Conservation (phyloP, 2,888 invertebrate genomes). For the Halictus quadricinctus region DNA sequence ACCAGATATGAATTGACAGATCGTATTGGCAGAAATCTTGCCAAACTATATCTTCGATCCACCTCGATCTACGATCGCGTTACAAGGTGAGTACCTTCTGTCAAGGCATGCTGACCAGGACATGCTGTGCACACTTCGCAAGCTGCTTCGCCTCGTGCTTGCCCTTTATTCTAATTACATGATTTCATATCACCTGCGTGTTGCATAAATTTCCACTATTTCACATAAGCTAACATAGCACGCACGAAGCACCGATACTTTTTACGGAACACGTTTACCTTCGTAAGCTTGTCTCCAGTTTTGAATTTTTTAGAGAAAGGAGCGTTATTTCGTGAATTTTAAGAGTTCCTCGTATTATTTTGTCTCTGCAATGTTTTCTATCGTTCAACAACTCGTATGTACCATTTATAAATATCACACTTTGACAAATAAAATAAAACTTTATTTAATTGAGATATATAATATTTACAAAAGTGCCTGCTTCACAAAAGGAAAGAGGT, state of each 20-base stretch:
- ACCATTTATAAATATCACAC: neutral
- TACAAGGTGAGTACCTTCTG: constrained; percentile 64
- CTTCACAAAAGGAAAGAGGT: constrained; percentile 10
- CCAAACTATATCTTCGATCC: constrained; percentile 46
- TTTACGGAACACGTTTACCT: constrained; percentile 16
- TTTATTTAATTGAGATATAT: neutral
- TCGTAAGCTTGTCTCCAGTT: neutral
- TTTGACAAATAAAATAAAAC: neutral
- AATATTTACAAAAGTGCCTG: neutral
- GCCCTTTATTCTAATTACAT: constrained; percentile 29
- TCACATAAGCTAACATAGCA: neutral
- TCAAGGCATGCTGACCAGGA: constrained; percentile 69
- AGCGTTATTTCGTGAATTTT: constrained; percentile 6
- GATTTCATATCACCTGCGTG: constrained; percentile 14
- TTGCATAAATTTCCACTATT: neutral
- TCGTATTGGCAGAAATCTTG: constrained; percentile 35
- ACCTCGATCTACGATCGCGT: constrained; percentile 56
- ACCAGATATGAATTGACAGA: constrained; percentile 61
- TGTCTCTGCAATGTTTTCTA: neutral
- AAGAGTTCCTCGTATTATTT: neutral
- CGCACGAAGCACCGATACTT: neutral
- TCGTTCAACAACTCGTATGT: neutral
- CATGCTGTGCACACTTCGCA: constrained; percentile 30
- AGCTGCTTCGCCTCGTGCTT: constrained; percentile 47
- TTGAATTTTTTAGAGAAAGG: constrained; percentile 25